These are phyloP conservation scores for Pteruthius melanotis DNA, from an alignment of 2,113 vertebrate genomes.

Conservation along the genomic window DNA sequence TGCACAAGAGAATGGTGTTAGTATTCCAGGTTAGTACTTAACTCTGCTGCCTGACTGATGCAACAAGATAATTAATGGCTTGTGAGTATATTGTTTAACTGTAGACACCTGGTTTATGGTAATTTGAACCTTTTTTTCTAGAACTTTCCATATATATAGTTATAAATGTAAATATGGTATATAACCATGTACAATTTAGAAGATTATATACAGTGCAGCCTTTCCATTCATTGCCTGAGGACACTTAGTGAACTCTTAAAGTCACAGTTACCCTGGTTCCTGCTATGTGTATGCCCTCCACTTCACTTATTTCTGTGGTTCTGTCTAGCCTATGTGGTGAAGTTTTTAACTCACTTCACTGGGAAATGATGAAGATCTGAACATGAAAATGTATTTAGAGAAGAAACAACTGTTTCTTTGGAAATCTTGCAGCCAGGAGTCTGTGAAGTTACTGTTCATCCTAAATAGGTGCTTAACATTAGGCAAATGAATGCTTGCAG, in stretches of 20 bases:
- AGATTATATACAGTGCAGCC: conserved; percentile 20
- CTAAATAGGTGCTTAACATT: not conserved
- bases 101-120: not conserved
- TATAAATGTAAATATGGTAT: conserved; percentile 59
- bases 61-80: not conserved
- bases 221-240: conserved; percentile 23
- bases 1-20: not conserved
- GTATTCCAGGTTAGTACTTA: conserved; percentile 19
- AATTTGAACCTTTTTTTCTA: conserved; percentile 10
- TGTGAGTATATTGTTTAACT: not conserved
- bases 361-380: not conserved
- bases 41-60: not conserved
- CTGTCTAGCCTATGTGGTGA: not conserved
- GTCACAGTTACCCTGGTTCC: not conserved
- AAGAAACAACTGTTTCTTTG: not conserved
- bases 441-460: not conserved
- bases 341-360: not conserved
- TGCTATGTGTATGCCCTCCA: not conserved
- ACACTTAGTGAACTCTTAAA: conserved; percentile 1
- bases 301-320: not conserved
- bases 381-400: not conserved
- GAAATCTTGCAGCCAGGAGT: not conserved
- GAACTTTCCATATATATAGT: not conserved
- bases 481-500: not conserved
- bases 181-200: not conserved